Base-by-base conservation (phyloP, 2,888 invertebrate genomes). In the Sylvicola cinctus region DNA sequence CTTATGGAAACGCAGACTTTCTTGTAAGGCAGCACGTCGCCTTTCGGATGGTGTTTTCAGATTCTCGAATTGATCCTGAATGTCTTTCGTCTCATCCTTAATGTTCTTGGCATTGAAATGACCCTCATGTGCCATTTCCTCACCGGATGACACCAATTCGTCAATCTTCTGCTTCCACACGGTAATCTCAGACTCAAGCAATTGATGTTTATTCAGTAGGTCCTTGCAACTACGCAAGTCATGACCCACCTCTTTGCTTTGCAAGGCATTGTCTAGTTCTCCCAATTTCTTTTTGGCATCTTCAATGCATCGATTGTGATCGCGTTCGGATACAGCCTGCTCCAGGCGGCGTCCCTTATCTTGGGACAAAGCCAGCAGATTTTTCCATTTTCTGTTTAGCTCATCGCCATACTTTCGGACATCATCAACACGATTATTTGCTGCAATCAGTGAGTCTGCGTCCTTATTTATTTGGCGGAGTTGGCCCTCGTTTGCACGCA, bases 41-140 rank as follows among this genome's bases (percentile, higher is more conserved):
- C 61, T 60, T 3, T 63, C 63, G 1, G 81, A 74, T 1, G 85
- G 83, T 31, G 70, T 74, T 41, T 73, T 68, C 28, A 95, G 61
- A 17, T 70, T 67, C 41, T 68, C 65, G 45, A 85, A 75, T 29
- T 67, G 63, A 29, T 68, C 65, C 50, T 78, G 72, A 45, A 85
- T 71, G 16, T 69, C 70, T 39, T 74, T 67, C 35, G 84, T 81
- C 42, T 79, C 75, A 39, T 74, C 66, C 45, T 78, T 65, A 41
- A 96, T 91, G 43, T 79, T 77, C 2, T 70, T 74, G 2, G 87
- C 79, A 62, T 95, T 93, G 59, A 93, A 96, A 60, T 96, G 95
- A 0, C 88, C 93, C 38, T 81, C 84, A 20, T 85, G 78, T 0
- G 80, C 84, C 74, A 96, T 77, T 57, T 88, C 83, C 41, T 81